Base-by-base conservation (phyloP, 2,888 invertebrate species). In the Gymnoscelis rufifasciata region DNA sequence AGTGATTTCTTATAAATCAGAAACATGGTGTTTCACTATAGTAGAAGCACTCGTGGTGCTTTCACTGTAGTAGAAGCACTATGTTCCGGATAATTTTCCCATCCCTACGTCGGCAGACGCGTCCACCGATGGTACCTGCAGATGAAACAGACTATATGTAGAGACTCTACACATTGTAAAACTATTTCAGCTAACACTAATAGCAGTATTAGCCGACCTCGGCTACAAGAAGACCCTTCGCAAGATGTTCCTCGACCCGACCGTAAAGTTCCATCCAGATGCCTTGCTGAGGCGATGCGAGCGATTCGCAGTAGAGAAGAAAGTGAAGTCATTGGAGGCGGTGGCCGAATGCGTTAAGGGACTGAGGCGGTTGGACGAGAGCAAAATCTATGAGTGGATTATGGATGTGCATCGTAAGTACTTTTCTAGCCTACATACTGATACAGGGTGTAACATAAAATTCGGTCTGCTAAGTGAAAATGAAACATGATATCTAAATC, bases 201-300 rank as follows among this genome's bases (percentile, higher is more conserved):
- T 90, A 63, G 72, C 84, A 0, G 90, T 90, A 0, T 58, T 91
- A 52, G 90, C 91, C 0, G 90, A 91, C 46, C 84, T 87, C 0
- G 89, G 89, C 3, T 82, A 83, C 63, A 82, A 77, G 57, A 89
- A 87, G 56, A 80, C 86, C 0, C 68, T 91, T 0, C 80, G 83
- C 43, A 89, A 88, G 51, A 58, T 88, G 27, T 64, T 91, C 43
- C 65, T 86, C 3, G 91, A 90, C 58, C 90, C 91, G 0, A 72
- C 81, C 0, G 81, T 90, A 7, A 82, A 82, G 45, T 71, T 90
- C 46, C 90, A 90, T 42, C 79, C 89, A 0, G 89, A 90, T 10
- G 79, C 88, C 7, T 56, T 91, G 3, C 36, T 86, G 8, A 83
- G 89, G 2, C 87, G 89, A 46, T 91, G 91, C 59, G 89, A 90